Base-by-base conservation (phyloP, 2,888 invertebrate genomes). In the Ashinkailepas kermadecensis region DNA sequence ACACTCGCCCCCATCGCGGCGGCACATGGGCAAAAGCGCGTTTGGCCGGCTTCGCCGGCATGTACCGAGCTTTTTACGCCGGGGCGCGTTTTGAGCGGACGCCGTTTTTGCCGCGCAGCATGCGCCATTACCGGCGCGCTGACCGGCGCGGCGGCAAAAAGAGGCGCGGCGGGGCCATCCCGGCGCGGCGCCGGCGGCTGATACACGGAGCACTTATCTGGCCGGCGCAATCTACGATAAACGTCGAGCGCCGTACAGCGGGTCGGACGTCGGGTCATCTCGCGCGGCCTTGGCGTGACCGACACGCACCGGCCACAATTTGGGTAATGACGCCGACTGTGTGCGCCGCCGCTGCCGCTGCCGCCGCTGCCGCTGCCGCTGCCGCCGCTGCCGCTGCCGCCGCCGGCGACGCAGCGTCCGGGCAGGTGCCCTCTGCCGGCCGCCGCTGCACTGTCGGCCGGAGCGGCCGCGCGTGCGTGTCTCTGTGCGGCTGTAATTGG, bases 61-160 rank as follows among this genome's bases (percentile, higher is more conserved):
- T 7, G 74, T 74, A 74, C 56, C 74, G 74, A 74, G 74, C 74
- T 74, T 74, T 74, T 74, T 74, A 54, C 11, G 59, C 9, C 18
- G 39, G 39, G 74, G 23, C 11, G 21, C 74, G 74, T 74, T 74
- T 54, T 74, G 74, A 74, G 74, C 21, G 25, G 25, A 59, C 74
- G 54, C 10, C 74, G 74, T 74, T 74, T 74, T 74, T 74, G 74
- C 74, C 74, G 21, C 18, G 10, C 74, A 56, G 74, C 74, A 54
- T 74, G 74, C 23, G 54, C 74, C 56, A 74, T 74, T 74, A 74
- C 74, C 74, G 54, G 54, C 74, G 74, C 74, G 74, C 74, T 74
- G 74, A 74, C 74, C 74, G 74, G 74, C 74, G 13, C 21, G 12
- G 74, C 74, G 74, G 74, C 74, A 74, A 74, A 74, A 74, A 74